Evolutionary conservation across 2,113 vertebrate genomes (phyloP).

Genomic region (Empidonax traillii): DNA sequence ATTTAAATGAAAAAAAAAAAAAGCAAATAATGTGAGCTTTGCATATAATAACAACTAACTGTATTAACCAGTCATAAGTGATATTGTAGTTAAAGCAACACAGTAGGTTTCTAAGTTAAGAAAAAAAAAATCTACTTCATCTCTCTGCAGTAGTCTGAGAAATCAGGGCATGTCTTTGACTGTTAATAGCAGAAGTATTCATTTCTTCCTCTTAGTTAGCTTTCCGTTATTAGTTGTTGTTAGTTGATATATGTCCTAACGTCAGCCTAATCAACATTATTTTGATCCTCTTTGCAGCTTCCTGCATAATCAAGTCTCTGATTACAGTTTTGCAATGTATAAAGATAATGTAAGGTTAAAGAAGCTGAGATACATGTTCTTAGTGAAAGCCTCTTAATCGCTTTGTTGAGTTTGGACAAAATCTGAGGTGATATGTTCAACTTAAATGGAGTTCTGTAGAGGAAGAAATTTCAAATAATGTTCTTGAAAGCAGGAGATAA

Average conservation of each 20-base stretch:
- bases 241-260: background rate
- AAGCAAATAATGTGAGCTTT: background rate
- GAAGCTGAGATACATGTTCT: background rate
- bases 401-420: background rate
- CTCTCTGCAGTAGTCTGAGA: background rate
- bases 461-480: background rate
- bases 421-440: background rate
- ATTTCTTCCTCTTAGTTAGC: background rate
- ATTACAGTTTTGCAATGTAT: background rate
- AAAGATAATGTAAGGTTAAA: background rate
- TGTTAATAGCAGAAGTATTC: background rate
- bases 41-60: background rate
- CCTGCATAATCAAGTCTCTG: background rate
- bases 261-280: background rate
- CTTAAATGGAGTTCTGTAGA: background rate
- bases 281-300: background rate
- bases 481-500: background rate
- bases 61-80: background rate
- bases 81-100: background rate
- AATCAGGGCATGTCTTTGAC: background rate
- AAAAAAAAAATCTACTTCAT: background rate
- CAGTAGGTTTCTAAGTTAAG: background rate
- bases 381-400: background rate
- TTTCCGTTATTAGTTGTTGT: background rate
- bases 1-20: background rate